Evolutionary conservation across 2,888 invertebrate species (phyloP).

Genomic region (Tetheella fluctuosa): DNA sequence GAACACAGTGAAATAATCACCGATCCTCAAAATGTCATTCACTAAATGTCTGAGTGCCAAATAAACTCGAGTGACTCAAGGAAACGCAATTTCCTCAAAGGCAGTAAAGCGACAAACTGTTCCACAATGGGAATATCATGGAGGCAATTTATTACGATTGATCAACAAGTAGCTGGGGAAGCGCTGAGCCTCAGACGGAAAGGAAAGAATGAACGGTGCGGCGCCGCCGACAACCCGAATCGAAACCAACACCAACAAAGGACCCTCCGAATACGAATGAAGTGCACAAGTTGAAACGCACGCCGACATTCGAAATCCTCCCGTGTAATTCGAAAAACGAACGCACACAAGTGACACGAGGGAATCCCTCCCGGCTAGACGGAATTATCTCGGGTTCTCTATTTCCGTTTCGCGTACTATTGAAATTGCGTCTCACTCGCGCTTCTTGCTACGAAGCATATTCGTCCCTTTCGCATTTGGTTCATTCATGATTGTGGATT

Average conservation of each 20-base stretch:
- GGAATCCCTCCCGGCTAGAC: slow-evolving; percentile 84
- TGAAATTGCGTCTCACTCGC: slow-evolving; percentile 74
- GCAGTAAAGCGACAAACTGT: slow-evolving; percentile 82
- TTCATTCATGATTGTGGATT: slow-evolving; percentile 81
- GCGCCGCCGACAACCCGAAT: slow-evolving; percentile 52
- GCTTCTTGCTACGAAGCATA: slow-evolving; percentile 34
- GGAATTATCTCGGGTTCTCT: slow-evolving; percentile 81
- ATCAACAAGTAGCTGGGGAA: slow-evolving; percentile 83
- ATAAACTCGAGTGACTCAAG: slow-evolving; percentile 74
- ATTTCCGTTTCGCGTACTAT: slow-evolving; percentile 84
- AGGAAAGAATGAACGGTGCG: slow-evolving; percentile 69
- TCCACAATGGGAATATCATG: slow-evolving; percentile 83
- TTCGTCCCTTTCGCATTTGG: slow-evolving; percentile 77
- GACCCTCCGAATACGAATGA: slow-evolving; percentile 60
- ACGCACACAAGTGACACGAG: slow-evolving; percentile 83
- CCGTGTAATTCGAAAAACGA: slow-evolving; percentile 75
- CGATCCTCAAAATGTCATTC: slow-evolving; percentile 30
- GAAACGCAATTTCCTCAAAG: slow-evolving; percentile 79
- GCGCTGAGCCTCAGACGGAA: slow-evolving; percentile 59
- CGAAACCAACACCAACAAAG: slow-evolving; percentile 52
- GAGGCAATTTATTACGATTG: slow-evolving; percentile 83
- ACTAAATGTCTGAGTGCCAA: slow-evolving; percentile 56
- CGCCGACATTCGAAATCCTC: slow-evolving; percentile 74
- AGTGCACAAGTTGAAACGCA: slow-evolving; percentile 60
- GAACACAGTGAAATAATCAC: slow-evolving; percentile 20